phyloP scores from a whole-genome alignment of 2,888 invertebrate species.

The Heliconius ismenius region DNA sequence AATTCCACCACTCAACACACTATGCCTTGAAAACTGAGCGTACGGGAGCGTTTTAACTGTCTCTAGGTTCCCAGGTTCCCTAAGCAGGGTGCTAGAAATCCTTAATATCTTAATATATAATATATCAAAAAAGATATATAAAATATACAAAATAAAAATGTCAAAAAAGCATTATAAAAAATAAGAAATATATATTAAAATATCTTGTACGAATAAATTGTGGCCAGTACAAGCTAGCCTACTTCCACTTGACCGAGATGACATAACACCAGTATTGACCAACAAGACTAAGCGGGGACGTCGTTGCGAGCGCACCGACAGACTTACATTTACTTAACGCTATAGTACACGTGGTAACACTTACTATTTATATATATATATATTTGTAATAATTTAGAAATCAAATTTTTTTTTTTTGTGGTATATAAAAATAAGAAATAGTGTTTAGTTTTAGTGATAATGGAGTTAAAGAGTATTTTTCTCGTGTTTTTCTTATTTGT shows the following conservation, averaged over 20 bases:
- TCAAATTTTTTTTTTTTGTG: background rate
- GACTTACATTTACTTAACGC: slow-evolving; percentile 35
- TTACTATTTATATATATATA: background rate
- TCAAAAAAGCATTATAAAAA: background rate
- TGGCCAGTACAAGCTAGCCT: slow-evolving; percentile 35
- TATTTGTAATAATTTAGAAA: slow-evolving; percentile 6
- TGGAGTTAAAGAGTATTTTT: slow-evolving; percentile 38
- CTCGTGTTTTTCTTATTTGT: slow-evolving; percentile 42
- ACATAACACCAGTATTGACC: slow-evolving; percentile 54
- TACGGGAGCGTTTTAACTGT: no score
- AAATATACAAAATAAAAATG: background rate
- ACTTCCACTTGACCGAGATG: slow-evolving; percentile 46
- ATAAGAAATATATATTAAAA: background rate
- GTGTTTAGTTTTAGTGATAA: slow-evolving; percentile 38
- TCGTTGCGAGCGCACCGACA: slow-evolving; percentile 33
- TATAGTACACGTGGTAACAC: slow-evolving; percentile 19
- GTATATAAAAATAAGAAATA: background rate
- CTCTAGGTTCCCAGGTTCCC: background rate
- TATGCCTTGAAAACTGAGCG: no score
- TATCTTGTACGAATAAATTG: slow-evolving; percentile 4
- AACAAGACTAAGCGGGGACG: slow-evolving; percentile 46
- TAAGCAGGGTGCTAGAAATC: no score
- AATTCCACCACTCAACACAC: no score
- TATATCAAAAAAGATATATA: no score
- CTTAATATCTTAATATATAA: no score